These are phyloP conservation scores for Adelosebastes latens DNA, from an alignment of 2,797 vertebrate genomes.

Conservation along the genomic window DNA sequence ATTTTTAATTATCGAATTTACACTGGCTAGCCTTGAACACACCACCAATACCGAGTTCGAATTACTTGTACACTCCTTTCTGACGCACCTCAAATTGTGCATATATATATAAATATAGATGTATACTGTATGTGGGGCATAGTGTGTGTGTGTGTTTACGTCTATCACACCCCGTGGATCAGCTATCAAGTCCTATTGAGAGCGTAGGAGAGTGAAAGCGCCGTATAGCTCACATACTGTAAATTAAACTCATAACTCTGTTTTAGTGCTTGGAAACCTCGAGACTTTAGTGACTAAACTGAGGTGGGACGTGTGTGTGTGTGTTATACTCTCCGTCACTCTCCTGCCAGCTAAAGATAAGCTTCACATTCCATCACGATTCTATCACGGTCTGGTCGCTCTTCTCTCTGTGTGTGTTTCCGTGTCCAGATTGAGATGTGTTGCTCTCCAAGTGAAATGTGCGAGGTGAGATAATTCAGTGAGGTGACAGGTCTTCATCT, in stretches of 20 bases:
- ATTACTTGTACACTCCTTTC: neutral
- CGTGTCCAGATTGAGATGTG: slow-evolving; percentile 10
- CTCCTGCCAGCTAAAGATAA: slow-evolving; percentile 62
- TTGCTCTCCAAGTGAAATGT: slow-evolving; percentile 25
- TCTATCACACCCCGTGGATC: neutral
- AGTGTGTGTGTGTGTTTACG: neutral
- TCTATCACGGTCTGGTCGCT: slow-evolving; percentile 59
- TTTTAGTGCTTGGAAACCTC: slow-evolving; percentile 13
- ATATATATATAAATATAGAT: too few relatives aligned
- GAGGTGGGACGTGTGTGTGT: neutral
- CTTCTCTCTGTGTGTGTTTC: slow-evolving; percentile 16
- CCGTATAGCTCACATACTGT: neutral
- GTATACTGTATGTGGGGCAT: too few relatives aligned
- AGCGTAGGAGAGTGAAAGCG: neutral
- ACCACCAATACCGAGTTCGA: neutral
- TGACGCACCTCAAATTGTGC: neutral
- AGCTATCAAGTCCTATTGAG: neutral
- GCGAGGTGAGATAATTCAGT: slow-evolving; percentile 37
- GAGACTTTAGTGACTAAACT: slow-evolving; percentile 23
- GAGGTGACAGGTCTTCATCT: slow-evolving; percentile 35
- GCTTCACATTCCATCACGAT: slow-evolving; percentile 69
- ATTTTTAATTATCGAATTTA: neutral
- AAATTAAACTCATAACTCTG: slow-evolving; percentile 27
- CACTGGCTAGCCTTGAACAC: neutral
- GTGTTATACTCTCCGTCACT: slow-evolving; percentile 1